phyloP scores from a whole-genome alignment of 2,113 vertebrate genomes.

The Heterocephalus glaber region DNA sequence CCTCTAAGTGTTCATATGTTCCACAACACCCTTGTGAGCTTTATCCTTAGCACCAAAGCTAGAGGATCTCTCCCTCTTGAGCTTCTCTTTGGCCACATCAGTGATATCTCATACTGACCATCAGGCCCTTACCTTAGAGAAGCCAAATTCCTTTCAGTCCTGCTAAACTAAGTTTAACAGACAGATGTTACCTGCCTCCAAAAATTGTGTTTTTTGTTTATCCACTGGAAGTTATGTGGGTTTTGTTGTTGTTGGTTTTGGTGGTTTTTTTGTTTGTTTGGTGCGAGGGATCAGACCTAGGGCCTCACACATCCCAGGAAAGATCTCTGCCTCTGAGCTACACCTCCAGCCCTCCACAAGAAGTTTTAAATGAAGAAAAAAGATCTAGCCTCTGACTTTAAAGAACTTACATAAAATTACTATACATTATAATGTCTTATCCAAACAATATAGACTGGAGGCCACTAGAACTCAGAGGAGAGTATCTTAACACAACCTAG shows the following conservation, averaged over 20 bases:
- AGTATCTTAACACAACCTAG: background rate
- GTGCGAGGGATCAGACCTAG: background rate
- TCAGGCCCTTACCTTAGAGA: background rate
- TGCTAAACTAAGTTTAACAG: background rate
- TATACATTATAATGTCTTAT: background rate
- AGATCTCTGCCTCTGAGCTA: background rate
- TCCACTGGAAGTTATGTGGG: background rate
- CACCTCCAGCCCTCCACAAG: too few species aligned
- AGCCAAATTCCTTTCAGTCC: background rate
- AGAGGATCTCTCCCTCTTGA: background rate
- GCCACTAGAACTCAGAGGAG: background rate
- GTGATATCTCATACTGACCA: background rate
- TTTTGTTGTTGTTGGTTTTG: background rate
- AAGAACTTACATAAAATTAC: background rate
- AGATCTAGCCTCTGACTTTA: background rate
- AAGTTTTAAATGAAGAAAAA: background rate
- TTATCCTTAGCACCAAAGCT: background rate
- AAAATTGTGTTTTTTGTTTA: background rate
- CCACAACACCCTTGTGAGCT: background rate
- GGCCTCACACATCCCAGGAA: background rate
- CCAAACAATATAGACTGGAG: background rate
- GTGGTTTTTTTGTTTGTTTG: background rate
- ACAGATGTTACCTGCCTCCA: background rate
- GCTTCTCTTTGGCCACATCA: background rate
- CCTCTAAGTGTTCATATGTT: background rate